Conservation (phyloP, 2,888 invertebrate species). For the Chirona hameri region DNA sequence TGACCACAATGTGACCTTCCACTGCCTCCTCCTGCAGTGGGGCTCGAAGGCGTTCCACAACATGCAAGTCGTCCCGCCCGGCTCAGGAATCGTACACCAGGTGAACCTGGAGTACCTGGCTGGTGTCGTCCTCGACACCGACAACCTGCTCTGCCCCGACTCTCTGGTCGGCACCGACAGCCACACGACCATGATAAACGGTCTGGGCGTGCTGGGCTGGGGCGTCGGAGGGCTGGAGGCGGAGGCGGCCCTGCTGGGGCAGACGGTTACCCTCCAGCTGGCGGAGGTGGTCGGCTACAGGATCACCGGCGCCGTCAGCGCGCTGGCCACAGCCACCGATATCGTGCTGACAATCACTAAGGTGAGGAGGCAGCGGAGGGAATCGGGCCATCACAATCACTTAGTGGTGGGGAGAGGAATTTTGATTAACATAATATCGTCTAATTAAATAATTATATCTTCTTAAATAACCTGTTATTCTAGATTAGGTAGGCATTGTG, state of each 20-base stretch:
- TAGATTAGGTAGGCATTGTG: too few relatives aligned
- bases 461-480: too few relatives aligned
- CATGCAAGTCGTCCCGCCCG: slow-evolving; percentile 40
- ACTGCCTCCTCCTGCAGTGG: too few relatives aligned
- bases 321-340: slow-evolving; percentile 85
- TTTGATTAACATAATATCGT: too few relatives aligned
- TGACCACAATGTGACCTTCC: too few relatives aligned
- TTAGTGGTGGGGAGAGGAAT: too few relatives aligned
- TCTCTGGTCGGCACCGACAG: slow-evolving; percentile 40
- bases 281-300: slow-evolving; percentile 95
- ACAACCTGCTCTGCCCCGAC: slow-evolving; percentile 38
- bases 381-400: too few relatives aligned
- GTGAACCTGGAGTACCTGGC: slow-evolving; percentile 41
- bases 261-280: slow-evolving; percentile 92
- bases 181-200: slow-evolving; percentile 42
- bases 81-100: slow-evolving; percentile 40
- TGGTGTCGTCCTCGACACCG: slow-evolving; percentile 35
- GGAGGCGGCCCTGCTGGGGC: slow-evolving; percentile 73
- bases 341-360: slow-evolving; percentile 94
- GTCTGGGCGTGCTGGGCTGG: slow-evolving; percentile 41
- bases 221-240: slow-evolving; percentile 40
- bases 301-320: slow-evolving; percentile 69
- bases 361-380: slow-evolving; percentile 42
- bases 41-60: slow-evolving; percentile 38
- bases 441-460: too few relatives aligned